Percentiles rank a stretch among this genome's conserved stretches.
phyloP scores from a whole-genome alignment of 1,140 invertebrate genomes.

The Drosophila paulistorum region DNA sequence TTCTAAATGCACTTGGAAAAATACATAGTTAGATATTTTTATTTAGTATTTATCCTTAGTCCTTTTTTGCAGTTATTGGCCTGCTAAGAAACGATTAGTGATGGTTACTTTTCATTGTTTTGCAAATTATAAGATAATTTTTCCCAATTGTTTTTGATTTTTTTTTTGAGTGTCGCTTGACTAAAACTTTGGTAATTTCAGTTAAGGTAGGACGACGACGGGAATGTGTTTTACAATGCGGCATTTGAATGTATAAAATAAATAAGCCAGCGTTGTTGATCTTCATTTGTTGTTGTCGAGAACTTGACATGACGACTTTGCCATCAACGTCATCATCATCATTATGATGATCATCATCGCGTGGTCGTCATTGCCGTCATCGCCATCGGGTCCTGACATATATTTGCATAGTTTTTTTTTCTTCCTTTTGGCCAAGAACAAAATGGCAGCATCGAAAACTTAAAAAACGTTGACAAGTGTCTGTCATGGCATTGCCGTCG shows the following conservation, averaged over 20 bases:
- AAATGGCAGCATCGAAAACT: conserved; percentile 54
- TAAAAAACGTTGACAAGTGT: conserved; percentile 74
- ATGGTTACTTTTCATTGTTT: too few relatives aligned
- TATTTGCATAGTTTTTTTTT: conserved; percentile 73
- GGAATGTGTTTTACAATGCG: conserved; percentile 1
- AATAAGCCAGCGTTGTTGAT: conserved; percentile 73
- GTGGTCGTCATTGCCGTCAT: conserved; percentile 45
- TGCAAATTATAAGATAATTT: too few relatives aligned
- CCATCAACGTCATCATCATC: conserved; percentile 24
- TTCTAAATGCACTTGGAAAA: conserved; percentile 25
- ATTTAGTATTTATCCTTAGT: too few relatives aligned
- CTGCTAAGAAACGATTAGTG: too few relatives aligned
- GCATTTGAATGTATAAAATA: conserved; percentile 67
- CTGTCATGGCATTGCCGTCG: conserved; percentile 61
- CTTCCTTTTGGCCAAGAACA: conserved; percentile 37
- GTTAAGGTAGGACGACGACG: conserved; percentile 51
- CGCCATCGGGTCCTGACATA: conserved; percentile 62
- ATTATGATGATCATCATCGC: conserved; percentile 16
- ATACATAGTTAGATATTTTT: not conserved
- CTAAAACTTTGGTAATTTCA: conserved; percentile 11
- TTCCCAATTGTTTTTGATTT: not conserved
- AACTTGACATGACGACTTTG: conserved; percentile 67
- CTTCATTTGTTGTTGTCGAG: conserved; percentile 79
- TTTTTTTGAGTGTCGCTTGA: not conserved
- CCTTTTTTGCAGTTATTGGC: too few relatives aligned